Base-by-base conservation (phyloP, 2,888 invertebrate species). In the Agonopterix subpropinquella region DNA sequence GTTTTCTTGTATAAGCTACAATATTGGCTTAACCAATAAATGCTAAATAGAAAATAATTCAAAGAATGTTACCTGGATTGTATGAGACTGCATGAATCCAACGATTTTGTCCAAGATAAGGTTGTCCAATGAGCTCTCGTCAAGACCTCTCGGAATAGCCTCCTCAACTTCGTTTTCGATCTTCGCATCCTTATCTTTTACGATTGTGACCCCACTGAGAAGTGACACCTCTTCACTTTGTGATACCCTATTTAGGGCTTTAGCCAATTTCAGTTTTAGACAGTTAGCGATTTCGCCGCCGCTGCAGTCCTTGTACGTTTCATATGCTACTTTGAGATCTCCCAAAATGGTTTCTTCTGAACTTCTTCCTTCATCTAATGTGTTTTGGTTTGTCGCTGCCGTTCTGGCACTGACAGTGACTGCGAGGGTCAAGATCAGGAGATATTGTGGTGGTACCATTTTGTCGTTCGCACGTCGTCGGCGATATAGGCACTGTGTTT, bases 261-360 rank as follows among this genome's bases (percentile, higher is more conserved):
- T 91, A n/a, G 95, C 89, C 47, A 96, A 78, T 72, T 95, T 95
- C 53, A 95, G 80, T 76, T 96, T 96, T 47, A 96, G 85, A 62
- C 96, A 96, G 52, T 93, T 91, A 2, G 92, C 89, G 36, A 94
- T 74, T 57, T 93, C 93, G 53, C 90, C 84, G 47, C 91, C 91
- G 52, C 93, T 90, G 84, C 96, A 96, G 65, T 95, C 95, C 76
- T 93, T 94, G 80, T 95, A 96, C 56, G 94, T 91, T 72, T 94
- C 94, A 67, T 94, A 95, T 57, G 94, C 91, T 65, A 92, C 90
- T 61, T 92, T 91, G 5, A 95, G 79, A 64, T 95, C 95, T 56
- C 92, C 91, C 56, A 93, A 80, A 56, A 90, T 75, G 61, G 68
- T 75, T 55, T 87, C 87, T 47, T 89, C 87, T 59, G 88, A 74